phyloP scores from a whole-genome alignment of 2,113 vertebrate species.

The Lontra canadensis region DNA sequence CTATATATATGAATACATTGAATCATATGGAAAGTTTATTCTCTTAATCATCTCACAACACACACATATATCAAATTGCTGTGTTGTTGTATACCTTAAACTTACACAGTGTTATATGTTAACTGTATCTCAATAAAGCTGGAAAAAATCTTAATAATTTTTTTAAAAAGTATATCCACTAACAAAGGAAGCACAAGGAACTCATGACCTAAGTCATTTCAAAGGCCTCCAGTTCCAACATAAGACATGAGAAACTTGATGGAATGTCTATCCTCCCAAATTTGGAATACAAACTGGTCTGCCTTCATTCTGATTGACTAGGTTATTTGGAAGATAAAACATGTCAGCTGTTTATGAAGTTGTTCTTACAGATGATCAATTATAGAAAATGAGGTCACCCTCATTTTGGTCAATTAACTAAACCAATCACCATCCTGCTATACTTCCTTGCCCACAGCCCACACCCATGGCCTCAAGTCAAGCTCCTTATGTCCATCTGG shows the following conservation, averaged over 20 bases:
- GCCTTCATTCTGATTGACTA: neutral
- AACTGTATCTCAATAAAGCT: neutral
- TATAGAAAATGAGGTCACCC: conserved; percentile 38
- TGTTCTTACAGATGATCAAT: neutral
- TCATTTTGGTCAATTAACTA: neutral
- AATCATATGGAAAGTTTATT: neutral
- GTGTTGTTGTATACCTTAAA: neutral
- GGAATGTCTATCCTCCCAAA: neutral
- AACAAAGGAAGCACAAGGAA: neutral
- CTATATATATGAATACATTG: neutral
- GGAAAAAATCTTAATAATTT: neutral
- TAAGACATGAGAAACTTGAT: neutral
- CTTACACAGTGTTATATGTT: neutral
- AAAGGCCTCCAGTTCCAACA: neutral
- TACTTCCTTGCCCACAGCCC: neutral
- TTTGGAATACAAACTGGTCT: neutral
- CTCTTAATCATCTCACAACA: neutral
- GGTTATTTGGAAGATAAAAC: neutral
- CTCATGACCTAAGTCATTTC: neutral
- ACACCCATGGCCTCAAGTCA: neutral
- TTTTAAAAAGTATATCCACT: neutral
- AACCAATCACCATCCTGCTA: neutral
- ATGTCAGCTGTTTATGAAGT: neutral
- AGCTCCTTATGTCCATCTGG: fast-evolving
- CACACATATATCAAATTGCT: neutral